Evolutionary conservation across 2,797 vertebrate genomes (phyloP).

Genomic region (Tarsius wallacei): DNA sequence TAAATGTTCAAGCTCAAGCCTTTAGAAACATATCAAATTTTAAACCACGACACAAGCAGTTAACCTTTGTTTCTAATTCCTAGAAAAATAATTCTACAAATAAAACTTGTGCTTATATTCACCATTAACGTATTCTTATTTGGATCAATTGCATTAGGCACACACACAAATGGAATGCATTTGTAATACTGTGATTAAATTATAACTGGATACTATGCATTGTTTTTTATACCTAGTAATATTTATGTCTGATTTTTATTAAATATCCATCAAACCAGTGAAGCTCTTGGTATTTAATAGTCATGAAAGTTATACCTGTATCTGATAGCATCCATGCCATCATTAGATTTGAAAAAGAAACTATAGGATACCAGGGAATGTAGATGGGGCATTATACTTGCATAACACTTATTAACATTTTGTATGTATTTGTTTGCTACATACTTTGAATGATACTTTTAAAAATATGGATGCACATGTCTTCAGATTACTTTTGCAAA

Average conservation of each 20-base stretch:
- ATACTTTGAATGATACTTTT: neutral
- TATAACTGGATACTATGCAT: neutral
- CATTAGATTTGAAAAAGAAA: slow-evolving; percentile 26
- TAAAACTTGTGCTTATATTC: neutral
- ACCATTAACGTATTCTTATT: neutral
- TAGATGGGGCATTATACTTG: neutral
- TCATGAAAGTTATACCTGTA: slow-evolving; percentile 2
- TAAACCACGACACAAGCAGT: neutral
- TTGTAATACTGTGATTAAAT: neutral
- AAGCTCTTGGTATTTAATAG: neutral
- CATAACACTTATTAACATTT: slow-evolving; percentile 35
- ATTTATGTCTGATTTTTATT: slow-evolving; percentile 37
- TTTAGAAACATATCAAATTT: slow-evolving; percentile 34
- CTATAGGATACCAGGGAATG: neutral
- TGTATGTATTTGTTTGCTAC: neutral
- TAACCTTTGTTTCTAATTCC: slow-evolving; percentile 14
- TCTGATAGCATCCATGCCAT: neutral
- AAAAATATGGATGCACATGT: neutral
- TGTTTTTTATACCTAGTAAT: neutral
- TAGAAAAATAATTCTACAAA: neutral
- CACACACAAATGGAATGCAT: neutral
- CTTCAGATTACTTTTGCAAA: slow-evolving; percentile 22
- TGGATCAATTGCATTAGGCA: neutral
- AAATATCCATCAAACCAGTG: neutral
- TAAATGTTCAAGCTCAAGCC: neutral